Evolutionary conservation across 1,140 invertebrate species (phyloP).

Genomic region (Heliconius melpomene): DNA sequence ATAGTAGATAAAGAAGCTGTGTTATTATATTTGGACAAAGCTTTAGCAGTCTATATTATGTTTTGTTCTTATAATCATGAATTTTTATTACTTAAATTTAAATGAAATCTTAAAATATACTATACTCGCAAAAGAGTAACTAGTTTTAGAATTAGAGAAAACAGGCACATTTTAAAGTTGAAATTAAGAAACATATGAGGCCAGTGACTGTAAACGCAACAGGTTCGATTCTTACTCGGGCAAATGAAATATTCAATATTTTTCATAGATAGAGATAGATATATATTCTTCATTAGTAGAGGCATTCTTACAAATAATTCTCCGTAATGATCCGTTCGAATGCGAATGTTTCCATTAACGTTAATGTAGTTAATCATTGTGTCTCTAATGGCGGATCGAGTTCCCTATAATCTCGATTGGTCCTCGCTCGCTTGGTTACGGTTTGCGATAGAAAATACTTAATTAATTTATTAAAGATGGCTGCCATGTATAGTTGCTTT

Average conservation of each 20-base stretch:
- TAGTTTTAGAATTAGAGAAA: too few relatives aligned
- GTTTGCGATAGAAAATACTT: conserved; percentile 9
- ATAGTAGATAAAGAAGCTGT: not conserved
- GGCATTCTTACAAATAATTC: conserved; percentile 5
- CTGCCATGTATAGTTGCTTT: not conserved
- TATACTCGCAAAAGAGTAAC: too few relatives aligned
- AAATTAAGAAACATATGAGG: too few relatives aligned
- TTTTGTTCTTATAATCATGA: too few relatives aligned
- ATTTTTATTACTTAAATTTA: too few relatives aligned
- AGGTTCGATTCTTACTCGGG: too few relatives aligned
- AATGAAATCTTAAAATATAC: too few relatives aligned
- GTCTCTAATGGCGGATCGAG: conserved; percentile 22
- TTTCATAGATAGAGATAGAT: not conserved
- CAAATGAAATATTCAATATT: too few relatives aligned
- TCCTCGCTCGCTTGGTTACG: conserved; percentile 10
- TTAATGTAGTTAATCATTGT: conserved; percentile 22
- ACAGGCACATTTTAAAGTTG: too few relatives aligned
- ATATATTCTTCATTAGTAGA: not conserved
- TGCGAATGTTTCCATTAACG: conserved; percentile 20
- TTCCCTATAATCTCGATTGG: conserved; percentile 26
- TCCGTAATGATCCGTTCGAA: not conserved
- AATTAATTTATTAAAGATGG: not conserved
- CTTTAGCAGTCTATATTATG: too few relatives aligned
- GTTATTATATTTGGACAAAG: not conserved
- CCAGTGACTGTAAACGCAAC: too few relatives aligned